phyloP scores from a whole-genome alignment of 2,113 vertebrate species.

The Toxotes jaculatrix region DNA sequence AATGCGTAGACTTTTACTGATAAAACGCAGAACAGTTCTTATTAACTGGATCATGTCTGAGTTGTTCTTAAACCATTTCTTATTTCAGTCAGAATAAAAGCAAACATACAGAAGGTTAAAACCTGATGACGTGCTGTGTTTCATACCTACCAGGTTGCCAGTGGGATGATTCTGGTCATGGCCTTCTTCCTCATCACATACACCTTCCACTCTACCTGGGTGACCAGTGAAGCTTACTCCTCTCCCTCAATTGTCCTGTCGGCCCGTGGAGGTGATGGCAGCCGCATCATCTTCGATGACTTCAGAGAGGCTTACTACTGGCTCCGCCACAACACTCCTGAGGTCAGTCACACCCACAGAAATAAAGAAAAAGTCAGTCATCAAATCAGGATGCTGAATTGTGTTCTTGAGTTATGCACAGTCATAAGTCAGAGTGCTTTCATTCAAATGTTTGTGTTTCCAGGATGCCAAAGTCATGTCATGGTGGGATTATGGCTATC shows the following conservation, averaged over 20 bases:
- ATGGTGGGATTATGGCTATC: constrained; percentile 99
- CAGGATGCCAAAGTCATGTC: constrained; percentile 99
- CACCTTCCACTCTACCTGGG: constrained; percentile 99
- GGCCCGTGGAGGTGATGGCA: constrained; percentile 94
- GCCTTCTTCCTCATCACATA: constrained; percentile 99
- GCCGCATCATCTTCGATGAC: constrained; percentile 98
- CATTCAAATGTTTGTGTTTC: background rate
- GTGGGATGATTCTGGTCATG: constrained; percentile 99
- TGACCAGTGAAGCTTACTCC: constrained; percentile 98
- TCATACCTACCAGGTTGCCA: constrained; percentile 89
- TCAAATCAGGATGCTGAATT: background rate
- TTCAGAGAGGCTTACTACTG: constrained; percentile 99
- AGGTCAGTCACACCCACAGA: constrained; percentile 82
- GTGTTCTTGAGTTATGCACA: background rate
- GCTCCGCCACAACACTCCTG: constrained; percentile 98
- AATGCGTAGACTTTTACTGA: background rate
- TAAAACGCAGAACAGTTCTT: background rate
- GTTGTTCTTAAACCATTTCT: background rate
- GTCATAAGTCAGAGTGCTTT: background rate
- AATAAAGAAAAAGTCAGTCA: background rate
- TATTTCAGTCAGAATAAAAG: background rate
- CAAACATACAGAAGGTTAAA: background rate
- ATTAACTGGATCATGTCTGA: background rate
- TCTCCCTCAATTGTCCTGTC: constrained; percentile 98
- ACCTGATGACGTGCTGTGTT: background rate